Percentiles rank a stretch among this genome's conserved stretches.
These are phyloP conservation scores for Phthorimaea operculella DNA, from an alignment of 1,140 invertebrate species.

Conservation along the genomic window DNA sequence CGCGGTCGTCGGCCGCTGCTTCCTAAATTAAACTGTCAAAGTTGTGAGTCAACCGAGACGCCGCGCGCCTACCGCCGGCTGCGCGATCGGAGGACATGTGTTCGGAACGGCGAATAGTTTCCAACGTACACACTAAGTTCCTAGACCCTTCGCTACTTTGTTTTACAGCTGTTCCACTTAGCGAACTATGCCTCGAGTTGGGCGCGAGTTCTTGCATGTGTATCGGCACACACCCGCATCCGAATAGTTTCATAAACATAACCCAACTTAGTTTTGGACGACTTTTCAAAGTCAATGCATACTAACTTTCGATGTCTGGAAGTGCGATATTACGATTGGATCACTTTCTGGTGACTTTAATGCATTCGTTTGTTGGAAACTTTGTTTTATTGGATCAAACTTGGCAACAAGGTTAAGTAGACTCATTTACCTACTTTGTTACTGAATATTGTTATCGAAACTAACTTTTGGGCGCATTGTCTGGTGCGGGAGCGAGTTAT, in stretches of 20 bases:
- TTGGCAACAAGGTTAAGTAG: slow-evolving; percentile 54
- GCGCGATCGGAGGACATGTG: slow-evolving; percentile 39
- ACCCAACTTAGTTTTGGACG: slow-evolving; percentile 66
- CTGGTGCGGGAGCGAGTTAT: background rate
- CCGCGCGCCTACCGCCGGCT: slow-evolving; percentile 2
- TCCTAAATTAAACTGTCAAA: slow-evolving; percentile 59
- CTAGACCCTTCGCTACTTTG: slow-evolving; percentile 67
- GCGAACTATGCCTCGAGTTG: slow-evolving; percentile 65
- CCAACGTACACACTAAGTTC: slow-evolving; percentile 60
- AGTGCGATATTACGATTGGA: slow-evolving; percentile 65
- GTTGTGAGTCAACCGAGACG: slow-evolving; percentile 26
- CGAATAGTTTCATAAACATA: slow-evolving; percentile 68
- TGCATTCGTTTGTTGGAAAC: slow-evolving; percentile 65
- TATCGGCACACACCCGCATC: slow-evolving; percentile 63
- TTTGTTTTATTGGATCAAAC: slow-evolving; percentile 62
- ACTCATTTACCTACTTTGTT: slow-evolving; percentile 40
- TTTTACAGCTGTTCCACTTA: slow-evolving; percentile 68
- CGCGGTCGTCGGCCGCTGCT: slow-evolving; percentile 43
- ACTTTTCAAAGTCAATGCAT: slow-evolving; percentile 68
- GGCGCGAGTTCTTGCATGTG: slow-evolving; percentile 64
- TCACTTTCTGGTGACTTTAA: slow-evolving; percentile 63
- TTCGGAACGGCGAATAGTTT: slow-evolving; percentile 49
- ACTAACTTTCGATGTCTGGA: slow-evolving; percentile 65
- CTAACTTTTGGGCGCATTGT: slow-evolving; percentile 12
- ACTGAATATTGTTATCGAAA: slow-evolving; percentile 15